These are phyloP conservation scores for Carpatolechia fugitivella DNA, from an alignment of 2,888 invertebrate species.

Conservation along the genomic window DNA sequence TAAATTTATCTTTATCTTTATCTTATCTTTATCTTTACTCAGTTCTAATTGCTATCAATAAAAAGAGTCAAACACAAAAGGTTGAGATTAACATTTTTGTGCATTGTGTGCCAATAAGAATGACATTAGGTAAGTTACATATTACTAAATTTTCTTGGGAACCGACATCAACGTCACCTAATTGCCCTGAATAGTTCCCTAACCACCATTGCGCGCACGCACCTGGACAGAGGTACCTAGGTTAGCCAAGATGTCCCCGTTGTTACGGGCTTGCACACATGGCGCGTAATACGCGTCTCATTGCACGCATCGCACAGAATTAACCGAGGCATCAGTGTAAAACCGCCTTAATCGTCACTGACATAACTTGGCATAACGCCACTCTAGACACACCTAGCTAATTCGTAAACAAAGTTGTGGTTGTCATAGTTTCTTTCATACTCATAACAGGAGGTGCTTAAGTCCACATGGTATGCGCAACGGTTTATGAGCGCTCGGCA, in stretches of 20 bases:
- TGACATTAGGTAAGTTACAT: too few relatives aligned
- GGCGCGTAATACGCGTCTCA: slow-evolving; percentile 13
- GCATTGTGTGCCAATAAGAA: too few relatives aligned
- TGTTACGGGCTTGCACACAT: slow-evolving; percentile 27
- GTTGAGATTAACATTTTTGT: too few relatives aligned
- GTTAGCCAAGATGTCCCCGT: slow-evolving; percentile 28
- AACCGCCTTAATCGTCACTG: background rate
- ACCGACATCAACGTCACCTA: background rate
- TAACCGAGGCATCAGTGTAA: slow-evolving; percentile 14
- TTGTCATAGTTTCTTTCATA: too few relatives aligned
- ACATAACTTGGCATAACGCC: background rate
- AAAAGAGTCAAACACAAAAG: too few relatives aligned
- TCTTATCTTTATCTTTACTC: too few relatives aligned
- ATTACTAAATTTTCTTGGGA: background rate
- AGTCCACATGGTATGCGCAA: too few relatives aligned
- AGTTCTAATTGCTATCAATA: too few relatives aligned
- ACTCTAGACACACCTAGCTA: background rate
- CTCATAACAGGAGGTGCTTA: too few relatives aligned
- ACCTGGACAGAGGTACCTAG: slow-evolving; percentile 6
- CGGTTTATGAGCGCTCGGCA: too few relatives aligned
- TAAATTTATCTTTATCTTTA: too few relatives aligned
- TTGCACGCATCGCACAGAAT: slow-evolving; percentile 34
- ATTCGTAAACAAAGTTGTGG: too few relatives aligned
- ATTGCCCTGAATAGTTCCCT: background rate
- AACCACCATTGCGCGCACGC: background rate